Conservation (phyloP, 2,113 vertebrate genomes). For the Cricetomys ansorgei region DNA sequence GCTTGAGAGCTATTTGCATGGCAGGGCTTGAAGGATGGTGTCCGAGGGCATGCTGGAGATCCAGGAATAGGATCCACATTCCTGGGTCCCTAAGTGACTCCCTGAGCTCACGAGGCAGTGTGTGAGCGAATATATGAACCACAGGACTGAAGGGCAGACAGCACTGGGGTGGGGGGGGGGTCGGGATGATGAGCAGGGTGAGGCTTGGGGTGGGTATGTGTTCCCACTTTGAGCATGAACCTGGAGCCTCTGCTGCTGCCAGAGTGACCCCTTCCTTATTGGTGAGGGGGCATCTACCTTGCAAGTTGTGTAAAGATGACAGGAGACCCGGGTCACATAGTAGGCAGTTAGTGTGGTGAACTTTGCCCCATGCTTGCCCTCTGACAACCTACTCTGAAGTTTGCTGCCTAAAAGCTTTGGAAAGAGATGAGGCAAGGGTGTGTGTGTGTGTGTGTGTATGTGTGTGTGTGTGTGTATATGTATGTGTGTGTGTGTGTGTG, state of each 20-base stretch:
- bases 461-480: too few relatives aligned
- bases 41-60: background rate
- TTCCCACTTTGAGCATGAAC: background rate
- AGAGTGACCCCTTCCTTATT: background rate
- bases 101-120: background rate
- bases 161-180: too few relatives aligned
- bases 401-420: background rate
- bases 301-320: background rate
- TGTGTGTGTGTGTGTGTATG: too few relatives aligned
- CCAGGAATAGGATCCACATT: background rate
- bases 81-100: background rate
- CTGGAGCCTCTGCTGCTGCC: background rate
- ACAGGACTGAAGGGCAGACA: too few relatives aligned
- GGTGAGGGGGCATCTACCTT: background rate
- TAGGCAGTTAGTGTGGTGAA: rapidly evolving
- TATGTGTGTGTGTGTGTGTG: too few relatives aligned
- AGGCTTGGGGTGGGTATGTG: background rate
- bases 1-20: background rate
- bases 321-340: background rate
- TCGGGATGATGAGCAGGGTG: too few relatives aligned
- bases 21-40: background rate
- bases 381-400: background rate
- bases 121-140: background rate
- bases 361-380: background rate
- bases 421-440: background rate